These are phyloP conservation scores for Plutella xylostella DNA, from an alignment of 2,888 invertebrate genomes.

Conservation along the genomic window DNA sequence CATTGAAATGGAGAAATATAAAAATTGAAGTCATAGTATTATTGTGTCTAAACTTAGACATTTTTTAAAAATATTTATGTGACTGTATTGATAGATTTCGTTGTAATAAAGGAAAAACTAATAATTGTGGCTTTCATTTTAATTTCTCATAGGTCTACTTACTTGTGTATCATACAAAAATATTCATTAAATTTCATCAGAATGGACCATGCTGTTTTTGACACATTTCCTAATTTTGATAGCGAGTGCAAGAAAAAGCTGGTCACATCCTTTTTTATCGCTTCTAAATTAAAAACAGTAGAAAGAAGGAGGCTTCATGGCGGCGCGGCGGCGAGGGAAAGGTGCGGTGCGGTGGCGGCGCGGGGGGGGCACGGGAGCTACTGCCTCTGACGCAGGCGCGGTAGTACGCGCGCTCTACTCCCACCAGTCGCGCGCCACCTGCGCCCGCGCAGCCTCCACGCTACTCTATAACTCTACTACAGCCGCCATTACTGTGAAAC, in stretches of 20 bases:
- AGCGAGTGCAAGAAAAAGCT: conserved; percentile 33
- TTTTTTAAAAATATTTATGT: conserved; percentile 35
- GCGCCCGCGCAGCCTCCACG: conserved; percentile 49
- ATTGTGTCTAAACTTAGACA: conserved; percentile 5
- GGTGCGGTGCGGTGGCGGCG: conserved; percentile 39
- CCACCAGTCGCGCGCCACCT: conserved; percentile 52
- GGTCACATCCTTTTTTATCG: conserved; percentile 63
- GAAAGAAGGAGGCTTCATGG: conserved; percentile 13
- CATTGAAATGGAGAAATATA: too few species aligned
- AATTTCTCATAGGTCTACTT: too few species aligned
- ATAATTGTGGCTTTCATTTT: conserved; percentile 6
- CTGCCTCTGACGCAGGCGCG: conserved; percentile 53
- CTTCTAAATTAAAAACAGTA: conserved; percentile 55
- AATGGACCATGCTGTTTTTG: too few species aligned
- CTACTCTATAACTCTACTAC: conserved; percentile 27
- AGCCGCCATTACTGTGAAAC: conserved; percentile 24
- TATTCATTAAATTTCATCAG: too few species aligned
- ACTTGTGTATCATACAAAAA: too few species aligned
- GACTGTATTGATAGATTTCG: conserved; percentile 59
- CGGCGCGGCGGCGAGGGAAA: conserved; percentile 22
- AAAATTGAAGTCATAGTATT: too few species aligned
- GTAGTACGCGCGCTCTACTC: conserved; percentile 64
- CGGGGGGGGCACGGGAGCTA: conserved; percentile 53
- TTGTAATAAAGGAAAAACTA: conserved; percentile 52
- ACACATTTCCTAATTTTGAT: background rate